These are phyloP conservation scores for Calameuta filiformis DNA, from an alignment of 2,888 invertebrate species.

Conservation along the genomic window DNA sequence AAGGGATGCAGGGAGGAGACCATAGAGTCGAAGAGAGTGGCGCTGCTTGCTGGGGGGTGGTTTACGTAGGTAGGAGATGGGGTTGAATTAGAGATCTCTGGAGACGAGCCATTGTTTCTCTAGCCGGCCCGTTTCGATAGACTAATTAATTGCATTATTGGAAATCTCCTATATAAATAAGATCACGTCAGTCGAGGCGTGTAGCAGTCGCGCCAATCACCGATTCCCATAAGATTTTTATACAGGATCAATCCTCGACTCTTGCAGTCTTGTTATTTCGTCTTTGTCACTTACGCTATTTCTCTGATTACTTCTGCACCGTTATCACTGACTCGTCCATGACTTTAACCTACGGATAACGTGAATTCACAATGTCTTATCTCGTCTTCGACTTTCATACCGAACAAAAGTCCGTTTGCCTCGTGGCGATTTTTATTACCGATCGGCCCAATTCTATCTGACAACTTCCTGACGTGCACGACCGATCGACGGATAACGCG, in stretches of 20 bases:
- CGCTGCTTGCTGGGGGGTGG: not conserved
- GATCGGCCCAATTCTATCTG: not conserved
- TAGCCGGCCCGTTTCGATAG: constrained; percentile 28
- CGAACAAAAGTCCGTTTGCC: not conserved
- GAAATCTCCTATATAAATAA: constrained; percentile 53
- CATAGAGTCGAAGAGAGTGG: not conserved
- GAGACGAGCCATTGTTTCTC: constrained; percentile 41
- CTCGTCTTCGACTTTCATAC: not conserved
- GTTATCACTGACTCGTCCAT: not conserved
- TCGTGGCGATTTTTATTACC: not conserved
- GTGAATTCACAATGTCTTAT: not conserved
- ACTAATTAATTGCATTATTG: constrained; percentile 54
- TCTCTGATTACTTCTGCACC: not conserved
- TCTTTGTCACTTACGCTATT: not conserved
- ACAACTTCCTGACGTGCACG: not conserved
- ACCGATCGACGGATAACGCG: not conserved
- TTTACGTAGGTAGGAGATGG: not conserved
- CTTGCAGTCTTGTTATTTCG: not conserved
- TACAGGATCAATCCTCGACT: not conserved
- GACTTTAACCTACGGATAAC: not conserved
- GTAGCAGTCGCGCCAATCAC: not conserved
- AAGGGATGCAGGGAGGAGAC: not conserved
- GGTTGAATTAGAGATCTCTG: not conserved
- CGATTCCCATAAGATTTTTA: not conserved
- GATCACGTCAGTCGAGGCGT: constrained; percentile 38